Conservation (phyloP, 2,888 invertebrate species). For the Schizotus pectinicornis region DNA sequence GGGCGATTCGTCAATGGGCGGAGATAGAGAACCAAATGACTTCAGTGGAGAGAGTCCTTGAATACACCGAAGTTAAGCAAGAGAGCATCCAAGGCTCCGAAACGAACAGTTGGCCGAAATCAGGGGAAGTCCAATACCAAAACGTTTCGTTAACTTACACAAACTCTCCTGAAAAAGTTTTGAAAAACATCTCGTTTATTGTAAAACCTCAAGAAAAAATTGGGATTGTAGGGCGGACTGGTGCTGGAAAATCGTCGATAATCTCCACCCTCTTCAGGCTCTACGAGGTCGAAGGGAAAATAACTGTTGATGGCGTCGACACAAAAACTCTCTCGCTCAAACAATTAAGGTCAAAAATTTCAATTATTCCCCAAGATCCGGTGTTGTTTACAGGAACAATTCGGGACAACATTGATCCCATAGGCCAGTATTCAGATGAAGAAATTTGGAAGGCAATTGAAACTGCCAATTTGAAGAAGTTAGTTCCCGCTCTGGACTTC, state of each 20-base stretch:
- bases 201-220: constrained; percentile 75
- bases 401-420: constrained; percentile 54
- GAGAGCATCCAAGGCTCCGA: constrained; percentile 57
- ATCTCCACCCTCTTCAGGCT: constrained; percentile 79
- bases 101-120: constrained; percentile 73
- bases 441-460: constrained; percentile 47
- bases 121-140: constrained; percentile 68
- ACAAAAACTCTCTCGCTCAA: constrained; percentile 58
- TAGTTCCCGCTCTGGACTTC: constrained; percentile 48
- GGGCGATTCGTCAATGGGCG: constrained; percentile 79
- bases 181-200: constrained; percentile 72
- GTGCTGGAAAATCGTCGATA: constrained; percentile 83
- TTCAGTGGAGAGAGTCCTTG: constrained; percentile 79
- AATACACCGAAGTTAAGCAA: constrained; percentile 58
- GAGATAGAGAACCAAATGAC: constrained; percentile 83
- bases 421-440: constrained; percentile 41
- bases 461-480: constrained; percentile 53
- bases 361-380: constrained; percentile 63
- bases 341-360: constrained; percentile 58
- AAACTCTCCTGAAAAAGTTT: constrained; percentile 67
- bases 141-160: constrained; percentile 74
- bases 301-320: constrained; percentile 58
- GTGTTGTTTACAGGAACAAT: constrained; percentile 63
- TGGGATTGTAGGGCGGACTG: constrained; percentile 83
- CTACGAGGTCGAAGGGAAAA: constrained; percentile 76